Percentiles rank a stretch among this genome's conserved stretches.
Conservation (phyloP, 2,113 vertebrate species). For the Chloropsis hardwickii region DNA sequence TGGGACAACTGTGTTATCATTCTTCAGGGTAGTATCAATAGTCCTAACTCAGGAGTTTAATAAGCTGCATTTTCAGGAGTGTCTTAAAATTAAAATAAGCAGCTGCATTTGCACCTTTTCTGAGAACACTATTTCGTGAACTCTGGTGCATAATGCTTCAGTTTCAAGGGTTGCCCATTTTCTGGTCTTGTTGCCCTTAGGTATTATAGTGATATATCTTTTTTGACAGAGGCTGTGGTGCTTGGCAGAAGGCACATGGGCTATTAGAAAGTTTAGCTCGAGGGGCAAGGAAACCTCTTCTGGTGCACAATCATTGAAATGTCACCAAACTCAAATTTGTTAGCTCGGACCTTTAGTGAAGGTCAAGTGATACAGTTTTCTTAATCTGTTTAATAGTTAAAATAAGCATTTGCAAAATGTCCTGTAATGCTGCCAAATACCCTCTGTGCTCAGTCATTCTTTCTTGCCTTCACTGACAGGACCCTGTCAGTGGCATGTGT, state of each 20-base stretch:
- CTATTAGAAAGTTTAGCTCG: neutral
- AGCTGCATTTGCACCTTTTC: neutral
- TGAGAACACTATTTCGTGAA: neutral
- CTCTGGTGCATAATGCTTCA: neutral
- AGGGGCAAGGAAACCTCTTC: neutral
- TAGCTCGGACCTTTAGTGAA: neutral
- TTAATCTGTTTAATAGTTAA: neutral
- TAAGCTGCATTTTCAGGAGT: neutral
- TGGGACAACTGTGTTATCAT: neutral
- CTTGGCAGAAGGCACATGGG: neutral
- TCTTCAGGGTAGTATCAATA: neutral
- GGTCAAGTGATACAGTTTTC: neutral
- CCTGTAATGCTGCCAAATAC: neutral
- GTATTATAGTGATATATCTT: neutral
- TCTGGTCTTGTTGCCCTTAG: neutral
- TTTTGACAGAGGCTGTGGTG: neutral
- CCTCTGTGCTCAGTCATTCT: neutral
- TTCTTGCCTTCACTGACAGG: neutral
- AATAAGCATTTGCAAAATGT: neutral
- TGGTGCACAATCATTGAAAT: neutral
- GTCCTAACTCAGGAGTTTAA: neutral
- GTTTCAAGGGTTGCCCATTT: neutral
- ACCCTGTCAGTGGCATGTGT: neutral
- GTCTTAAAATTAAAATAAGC: neutral
- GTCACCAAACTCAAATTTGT: neutral